phyloP scores from a whole-genome alignment of 2,797 vertebrate species.

The Cyprinella venusta region DNA sequence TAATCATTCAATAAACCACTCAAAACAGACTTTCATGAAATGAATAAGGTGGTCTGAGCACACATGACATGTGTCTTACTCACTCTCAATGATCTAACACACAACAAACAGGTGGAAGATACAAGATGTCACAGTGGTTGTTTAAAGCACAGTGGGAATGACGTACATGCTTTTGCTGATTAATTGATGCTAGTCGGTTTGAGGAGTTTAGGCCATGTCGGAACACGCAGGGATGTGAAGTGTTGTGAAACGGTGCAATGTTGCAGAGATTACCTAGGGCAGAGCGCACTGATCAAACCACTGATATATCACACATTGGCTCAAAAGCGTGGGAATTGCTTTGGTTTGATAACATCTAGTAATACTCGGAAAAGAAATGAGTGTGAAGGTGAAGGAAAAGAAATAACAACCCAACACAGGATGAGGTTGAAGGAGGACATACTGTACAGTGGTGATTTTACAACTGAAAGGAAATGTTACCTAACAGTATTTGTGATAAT shows the following conservation, averaged over 20 bases:
- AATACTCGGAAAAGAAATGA: slow-evolving; percentile 41
- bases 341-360: slow-evolving; percentile 68
- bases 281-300: slow-evolving; percentile 69
- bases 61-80: slow-evolving; percentile 42
- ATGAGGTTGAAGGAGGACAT: slow-evolving; percentile 61
- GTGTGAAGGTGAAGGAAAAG: not conserved
- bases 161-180: slow-evolving; percentile 62
- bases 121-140: slow-evolving; percentile 69
- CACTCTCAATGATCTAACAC: slow-evolving; percentile 47
- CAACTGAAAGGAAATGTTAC: slow-evolving; percentile 48
- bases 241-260: slow-evolving; percentile 72
- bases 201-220: slow-evolving; percentile 69
- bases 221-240: slow-evolving; percentile 67
- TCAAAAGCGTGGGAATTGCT: slow-evolving; percentile 69
- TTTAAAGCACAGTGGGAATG: slow-evolving; percentile 52
- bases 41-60: slow-evolving; percentile 26
- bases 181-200: slow-evolving; percentile 65
- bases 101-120: slow-evolving; percentile 56
- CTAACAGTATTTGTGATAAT: slow-evolving; percentile 41
- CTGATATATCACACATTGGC: slow-evolving; percentile 68
- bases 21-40: slow-evolving; percentile 23
- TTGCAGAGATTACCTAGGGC: slow-evolving; percentile 69
- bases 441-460: slow-evolving; percentile 44
- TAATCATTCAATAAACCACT: slow-evolving; percentile 15
- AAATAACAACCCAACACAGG: not conserved